Conservation (phyloP, 2,797 vertebrate genomes). For the Phataginus tricuspis region DNA sequence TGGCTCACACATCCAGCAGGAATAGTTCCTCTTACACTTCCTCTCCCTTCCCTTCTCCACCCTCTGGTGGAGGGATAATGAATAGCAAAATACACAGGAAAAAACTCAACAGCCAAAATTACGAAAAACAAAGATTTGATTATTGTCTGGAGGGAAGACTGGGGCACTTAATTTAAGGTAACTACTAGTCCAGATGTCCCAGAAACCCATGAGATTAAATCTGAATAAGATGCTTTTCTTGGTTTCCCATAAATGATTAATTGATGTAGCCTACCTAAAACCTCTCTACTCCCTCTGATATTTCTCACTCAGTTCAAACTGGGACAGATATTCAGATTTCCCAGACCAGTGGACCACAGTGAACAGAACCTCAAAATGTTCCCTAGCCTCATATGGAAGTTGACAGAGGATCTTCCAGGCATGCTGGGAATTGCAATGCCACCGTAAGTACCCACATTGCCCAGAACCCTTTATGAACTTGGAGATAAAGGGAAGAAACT, state of each 20-base stretch:
- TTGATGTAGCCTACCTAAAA: slow-evolving; percentile 14
- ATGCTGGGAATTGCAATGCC: not conserved
- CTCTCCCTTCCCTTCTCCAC: slow-evolving; percentile 71
- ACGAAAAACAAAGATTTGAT: not conserved
- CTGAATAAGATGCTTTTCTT: not conserved
- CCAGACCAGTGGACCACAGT: not conserved
- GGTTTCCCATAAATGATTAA: not conserved
- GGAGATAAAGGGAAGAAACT: not conserved
- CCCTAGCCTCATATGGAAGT: not conserved
- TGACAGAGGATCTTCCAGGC: not conserved
- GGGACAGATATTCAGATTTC: not conserved
- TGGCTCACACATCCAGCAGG: not conserved
- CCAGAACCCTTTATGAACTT: not conserved
- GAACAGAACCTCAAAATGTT: not conserved
- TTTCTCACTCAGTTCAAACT: not conserved
- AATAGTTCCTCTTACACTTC: not conserved
- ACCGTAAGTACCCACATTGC: not conserved
- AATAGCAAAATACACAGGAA: slow-evolving; percentile 67
- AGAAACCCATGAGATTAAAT: not conserved
- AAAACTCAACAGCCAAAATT: not conserved
- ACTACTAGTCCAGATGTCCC: not conserved
- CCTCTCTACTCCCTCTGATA: not conserved
- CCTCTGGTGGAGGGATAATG: slow-evolving; percentile 78
- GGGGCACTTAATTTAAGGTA: not conserved
- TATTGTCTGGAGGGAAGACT: slow-evolving; percentile 19